Evolutionary conservation across 2,113 vertebrate genomes (phyloP), one percentile per base, ranked within the genome.

Genomic region (Austrofundulus limnaeus): DNA sequence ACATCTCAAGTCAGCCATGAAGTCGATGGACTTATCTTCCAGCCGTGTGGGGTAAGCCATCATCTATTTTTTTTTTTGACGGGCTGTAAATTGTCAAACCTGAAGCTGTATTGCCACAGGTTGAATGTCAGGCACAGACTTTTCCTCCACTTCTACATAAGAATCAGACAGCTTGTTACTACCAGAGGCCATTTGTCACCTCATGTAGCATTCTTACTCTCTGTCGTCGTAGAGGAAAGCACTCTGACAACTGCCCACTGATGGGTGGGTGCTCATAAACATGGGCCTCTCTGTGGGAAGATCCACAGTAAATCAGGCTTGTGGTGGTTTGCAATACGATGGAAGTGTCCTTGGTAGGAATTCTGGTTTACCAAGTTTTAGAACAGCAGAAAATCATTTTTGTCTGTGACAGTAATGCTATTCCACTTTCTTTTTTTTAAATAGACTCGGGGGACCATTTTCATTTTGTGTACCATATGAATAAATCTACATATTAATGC

Each of bases 21-120:
- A 92, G 94, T 98, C 54, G 97, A 99, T 80, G 97, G 96, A 73
- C 93, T 99, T 52, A 97, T 98, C 92, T 99, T 98, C 92, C 97
- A 98, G 83, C 97, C 97, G 54, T 92, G 91, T 45, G 96, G 95
- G 91, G 96, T 98, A 94, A 98, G 96, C 89, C 39, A 66, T 53
- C 24, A 54, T 58, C 53, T 55, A n/a, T 5, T 34, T 58, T 46
- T 75, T 14, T 63, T 46, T 75, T 14, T 63, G 37, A 57, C 55
- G 54, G 17, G 68, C 49, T 73, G 72, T 79, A 58, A 47, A 53
- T 63, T 75, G n/a, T 72, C 61, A 69, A 51, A 69, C 51, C 70
- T 1, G n/a, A 5, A 42, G 39, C 47, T 72, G 16, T 1, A 4
- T 49, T 42, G 41, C 55, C 45, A 54, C 67, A 70, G 45, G 70